A percentile compares a stretch with the other conserved stretches of the same genome.
phyloP scores from a whole-genome alignment of 1,140 invertebrate species.

The Leptinotarsa texana region DNA sequence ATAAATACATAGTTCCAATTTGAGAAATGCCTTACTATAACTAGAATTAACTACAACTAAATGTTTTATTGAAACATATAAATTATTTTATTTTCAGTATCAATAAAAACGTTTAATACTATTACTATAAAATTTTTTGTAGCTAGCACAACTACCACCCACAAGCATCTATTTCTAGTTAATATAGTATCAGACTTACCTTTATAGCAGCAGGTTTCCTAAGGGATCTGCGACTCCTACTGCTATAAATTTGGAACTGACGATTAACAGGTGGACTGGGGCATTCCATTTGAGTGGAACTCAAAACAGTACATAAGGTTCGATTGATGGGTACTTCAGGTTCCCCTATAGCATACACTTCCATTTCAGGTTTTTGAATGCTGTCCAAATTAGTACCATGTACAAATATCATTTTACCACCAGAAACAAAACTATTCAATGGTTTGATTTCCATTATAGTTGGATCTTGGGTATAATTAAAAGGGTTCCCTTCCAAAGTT shows the following conservation, averaged over 20 bases:
- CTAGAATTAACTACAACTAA: no score
- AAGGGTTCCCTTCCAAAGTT: constrained; percentile 71
- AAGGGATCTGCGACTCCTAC: constrained; percentile 47
- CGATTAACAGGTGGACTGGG: constrained; percentile 82
- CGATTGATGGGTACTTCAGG: constrained; percentile 71
- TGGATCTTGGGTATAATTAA: constrained; percentile 91
- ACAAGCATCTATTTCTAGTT: no score
- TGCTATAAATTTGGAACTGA: constrained; percentile 49
- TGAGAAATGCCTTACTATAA: no score
- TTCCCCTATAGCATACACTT: constrained; percentile 76
- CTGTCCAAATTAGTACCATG: constrained; percentile 90
- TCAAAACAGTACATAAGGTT: constrained; percentile 83
- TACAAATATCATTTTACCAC: constrained; percentile 90
- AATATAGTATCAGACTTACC: constrained; percentile 24
- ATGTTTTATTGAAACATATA: no score
- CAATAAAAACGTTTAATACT: no score
- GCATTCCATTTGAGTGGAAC: constrained; percentile 91
- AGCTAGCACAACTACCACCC: no score
- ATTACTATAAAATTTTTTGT: no score
- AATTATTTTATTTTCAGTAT: no score
- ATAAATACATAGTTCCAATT: no score
- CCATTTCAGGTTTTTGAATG: constrained; percentile 89
- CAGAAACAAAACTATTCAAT: constrained; percentile 83
- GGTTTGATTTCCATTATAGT: constrained; percentile 91
- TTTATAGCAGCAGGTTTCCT: constrained; percentile 51